Conservation (phyloP, 2,797 vertebrate genomes). For the Microchirus variegatus region DNA sequence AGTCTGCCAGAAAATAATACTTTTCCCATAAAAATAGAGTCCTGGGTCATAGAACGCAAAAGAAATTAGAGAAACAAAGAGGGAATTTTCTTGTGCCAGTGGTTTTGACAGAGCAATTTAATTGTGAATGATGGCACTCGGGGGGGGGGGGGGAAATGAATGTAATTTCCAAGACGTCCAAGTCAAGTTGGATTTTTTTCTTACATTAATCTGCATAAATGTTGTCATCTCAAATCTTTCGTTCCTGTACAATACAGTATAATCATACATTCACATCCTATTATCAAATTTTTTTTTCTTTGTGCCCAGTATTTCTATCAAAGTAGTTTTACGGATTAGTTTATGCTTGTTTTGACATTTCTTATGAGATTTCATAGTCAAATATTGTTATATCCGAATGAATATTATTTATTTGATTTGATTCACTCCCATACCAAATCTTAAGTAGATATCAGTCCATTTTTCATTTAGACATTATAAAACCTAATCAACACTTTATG, state of each 20-base stretch:
- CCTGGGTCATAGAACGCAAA: conserved; percentile 9
- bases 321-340: no score
- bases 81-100: conserved; percentile 4
- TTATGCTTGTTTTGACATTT: no score
- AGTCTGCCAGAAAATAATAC: conserved; percentile 40
- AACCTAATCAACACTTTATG: no score
- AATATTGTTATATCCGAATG: no score
- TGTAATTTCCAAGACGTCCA: conserved; percentile 33
- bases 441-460: no score
- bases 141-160: conserved; percentile 29
- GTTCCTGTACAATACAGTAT: neutral
- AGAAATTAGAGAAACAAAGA: conserved; percentile 28
- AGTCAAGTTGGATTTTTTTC: neutral
- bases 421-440: no score
- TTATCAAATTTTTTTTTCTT: neutral
- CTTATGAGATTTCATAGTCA: no score
- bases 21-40: conserved; percentile 21
- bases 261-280: neutral
- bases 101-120: conserved; percentile 45
- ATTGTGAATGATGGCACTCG: conserved; percentile 39
- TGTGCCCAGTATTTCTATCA: no score
- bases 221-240: conserved; percentile 15
- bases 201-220: conserved; percentile 4
- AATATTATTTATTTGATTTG: no score
- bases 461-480: no score